phyloP scores from a whole-genome alignment of 2,797 vertebrate genomes.

The Enteromius viviparus region DNA sequence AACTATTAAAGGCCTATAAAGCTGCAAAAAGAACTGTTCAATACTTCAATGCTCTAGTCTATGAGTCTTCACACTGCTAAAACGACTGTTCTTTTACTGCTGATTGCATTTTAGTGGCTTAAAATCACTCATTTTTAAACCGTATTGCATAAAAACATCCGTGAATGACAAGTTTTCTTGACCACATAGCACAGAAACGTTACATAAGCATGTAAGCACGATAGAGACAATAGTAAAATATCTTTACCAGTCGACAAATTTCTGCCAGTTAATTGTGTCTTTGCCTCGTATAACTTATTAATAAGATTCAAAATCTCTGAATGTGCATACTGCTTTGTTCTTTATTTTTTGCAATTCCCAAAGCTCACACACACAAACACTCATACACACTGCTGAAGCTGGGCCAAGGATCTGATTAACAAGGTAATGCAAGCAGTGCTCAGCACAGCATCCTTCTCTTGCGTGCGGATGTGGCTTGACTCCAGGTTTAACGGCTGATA shows the following conservation, averaged over 20 bases:
- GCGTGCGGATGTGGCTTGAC: constrained; percentile 69
- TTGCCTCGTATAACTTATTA: neutral
- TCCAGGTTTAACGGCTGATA: constrained; percentile 76
- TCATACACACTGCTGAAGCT: constrained; percentile 51
- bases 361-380: constrained; percentile 43
- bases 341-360: constrained; percentile 22
- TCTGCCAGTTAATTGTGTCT: neutral
- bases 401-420: constrained; percentile 67
- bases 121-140: neutral
- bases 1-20: neutral
- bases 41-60: neutral
- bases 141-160: neutral
- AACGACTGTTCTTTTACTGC: neutral
- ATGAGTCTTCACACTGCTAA: neutral
- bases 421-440: constrained; percentile 69
- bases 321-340: neutral
- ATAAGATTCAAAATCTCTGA: neutral
- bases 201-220: neutral
- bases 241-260: neutral
- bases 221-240: neutral
- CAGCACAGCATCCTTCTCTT: constrained; percentile 69
- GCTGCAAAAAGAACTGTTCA: neutral
- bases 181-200: neutral
- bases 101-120: neutral
- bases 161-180: neutral